Conservation (phyloP, 2,113 vertebrate genomes). For the Lucifuga dentata region DNA sequence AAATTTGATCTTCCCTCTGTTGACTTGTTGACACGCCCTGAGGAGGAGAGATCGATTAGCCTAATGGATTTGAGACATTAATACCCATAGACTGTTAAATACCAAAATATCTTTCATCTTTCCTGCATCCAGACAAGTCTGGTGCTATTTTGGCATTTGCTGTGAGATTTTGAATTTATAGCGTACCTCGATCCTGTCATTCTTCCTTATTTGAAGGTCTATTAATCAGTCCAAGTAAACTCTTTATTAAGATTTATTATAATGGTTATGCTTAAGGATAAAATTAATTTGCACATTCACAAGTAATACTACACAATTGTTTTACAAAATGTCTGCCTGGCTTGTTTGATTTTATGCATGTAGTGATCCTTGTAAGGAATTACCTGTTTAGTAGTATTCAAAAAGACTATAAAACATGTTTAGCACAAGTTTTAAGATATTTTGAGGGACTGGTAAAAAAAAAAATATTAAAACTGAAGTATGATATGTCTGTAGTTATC, state of each 20-base stretch:
- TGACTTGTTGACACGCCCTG: conserved; percentile 74
- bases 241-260: too few species aligned
- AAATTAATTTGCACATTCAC: neutral
- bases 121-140: conserved; percentile 39
- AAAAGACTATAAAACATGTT: neutral
- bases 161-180: conserved; percentile 46
- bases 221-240: neutral
- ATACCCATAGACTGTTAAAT: conserved; percentile 60
- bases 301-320: neutral
- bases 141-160: conserved; percentile 46
- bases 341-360: neutral
- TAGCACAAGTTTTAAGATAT: neutral
- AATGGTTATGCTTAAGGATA: too few species aligned
- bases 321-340: neutral
- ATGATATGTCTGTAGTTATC: neutral
- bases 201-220: neutral
- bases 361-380: neutral
- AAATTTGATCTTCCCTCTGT: conserved; percentile 68
- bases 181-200: conserved; percentile 48
- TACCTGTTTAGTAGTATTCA: neutral
- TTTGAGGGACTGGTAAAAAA: neutral
- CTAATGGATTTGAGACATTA: conserved; percentile 72
- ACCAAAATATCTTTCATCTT: conserved; percentile 58
- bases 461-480: neutral
- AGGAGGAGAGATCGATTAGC: conserved; percentile 70